A percentile compares a stretch with the other conserved stretches of the same genome.
phyloP scores from a whole-genome alignment of 2,797 vertebrate genomes.

The Enteromius anoplus region DNA sequence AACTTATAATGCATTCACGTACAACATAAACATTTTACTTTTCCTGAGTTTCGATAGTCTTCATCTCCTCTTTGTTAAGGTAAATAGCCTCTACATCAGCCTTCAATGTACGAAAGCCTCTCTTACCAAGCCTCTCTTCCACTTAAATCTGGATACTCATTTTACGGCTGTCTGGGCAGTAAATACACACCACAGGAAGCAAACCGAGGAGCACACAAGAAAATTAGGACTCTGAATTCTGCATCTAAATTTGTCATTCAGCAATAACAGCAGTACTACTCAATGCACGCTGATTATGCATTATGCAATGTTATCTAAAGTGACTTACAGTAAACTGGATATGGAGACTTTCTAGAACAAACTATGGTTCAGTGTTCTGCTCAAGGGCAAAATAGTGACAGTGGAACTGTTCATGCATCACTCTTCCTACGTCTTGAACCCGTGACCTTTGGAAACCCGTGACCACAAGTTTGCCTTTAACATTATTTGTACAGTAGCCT shows the following conservation, averaged over 20 bases:
- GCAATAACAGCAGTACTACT: constrained; percentile 7
- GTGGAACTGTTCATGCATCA: not conserved
- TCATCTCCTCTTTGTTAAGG: not conserved
- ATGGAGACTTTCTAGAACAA: not conserved
- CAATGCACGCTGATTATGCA: not conserved
- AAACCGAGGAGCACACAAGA: constrained; percentile 5
- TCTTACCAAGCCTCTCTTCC: not conserved
- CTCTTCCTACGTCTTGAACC: too few species aligned
- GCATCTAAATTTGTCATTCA: constrained; percentile 6
- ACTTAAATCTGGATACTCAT: constrained; percentile 18
- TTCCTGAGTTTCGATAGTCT: not conserved
- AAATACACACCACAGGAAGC: constrained; percentile 25
- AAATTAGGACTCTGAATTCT: constrained; percentile 7
- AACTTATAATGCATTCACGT: not conserved
- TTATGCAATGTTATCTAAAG: not conserved
- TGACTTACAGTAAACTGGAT: constrained; percentile 1
- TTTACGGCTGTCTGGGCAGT: constrained; percentile 2
- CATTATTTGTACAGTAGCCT: not conserved
- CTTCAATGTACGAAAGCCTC: not conserved
- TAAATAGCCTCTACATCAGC: not conserved
- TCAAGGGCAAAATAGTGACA: not conserved
- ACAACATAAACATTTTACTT: not conserved
- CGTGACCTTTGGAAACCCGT: not conserved
- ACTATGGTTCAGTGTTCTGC: constrained; percentile 4
- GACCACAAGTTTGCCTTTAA: not conserved